A percentile compares a stretch with the other conserved stretches of the same genome.
phyloP scores from a whole-genome alignment of 2,113 vertebrate species.

The Carlito syrichta region DNA sequence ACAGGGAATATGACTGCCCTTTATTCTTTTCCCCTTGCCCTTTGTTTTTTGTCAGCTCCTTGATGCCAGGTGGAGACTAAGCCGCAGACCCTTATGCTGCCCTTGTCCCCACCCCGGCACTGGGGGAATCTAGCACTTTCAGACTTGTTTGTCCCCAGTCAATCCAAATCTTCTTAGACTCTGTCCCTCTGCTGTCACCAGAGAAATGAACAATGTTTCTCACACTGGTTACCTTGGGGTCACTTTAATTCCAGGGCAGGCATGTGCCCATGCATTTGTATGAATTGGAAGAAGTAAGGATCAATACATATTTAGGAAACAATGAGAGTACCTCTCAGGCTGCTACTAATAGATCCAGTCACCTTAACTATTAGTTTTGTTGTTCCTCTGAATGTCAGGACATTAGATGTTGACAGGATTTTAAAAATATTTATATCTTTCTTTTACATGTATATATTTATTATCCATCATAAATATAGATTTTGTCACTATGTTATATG shows the following conservation, averaged over 20 bases:
- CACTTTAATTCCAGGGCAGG: slow-evolving; percentile 14
- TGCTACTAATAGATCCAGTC: neutral
- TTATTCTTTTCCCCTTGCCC: neutral
- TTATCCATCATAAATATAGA: neutral
- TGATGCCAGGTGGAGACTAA: fast-evolving
- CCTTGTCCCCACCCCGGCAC: neutral
- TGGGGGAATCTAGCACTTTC: neutral
- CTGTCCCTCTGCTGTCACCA: neutral
- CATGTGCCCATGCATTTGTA: neutral
- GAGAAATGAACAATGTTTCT: neutral
- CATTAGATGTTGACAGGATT: neutral
- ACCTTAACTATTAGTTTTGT: neutral
- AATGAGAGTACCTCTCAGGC: neutral
- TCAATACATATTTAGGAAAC: slow-evolving; percentile 25
- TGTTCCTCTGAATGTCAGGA: neutral
- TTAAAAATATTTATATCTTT: neutral
- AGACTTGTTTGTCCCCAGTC: neutral
- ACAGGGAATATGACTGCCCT: too few species aligned
- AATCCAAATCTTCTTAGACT: neutral
- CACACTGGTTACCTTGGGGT: neutral
- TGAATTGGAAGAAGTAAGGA: neutral
- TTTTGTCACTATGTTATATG: neutral
- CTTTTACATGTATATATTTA: neutral
- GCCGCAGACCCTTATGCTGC: neutral
- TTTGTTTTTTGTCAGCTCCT: neutral